A percentile compares a stretch with the other conserved stretches of the same genome.
Conservation (phyloP, 2,797 vertebrate species). For the Cyclura pinguis region DNA sequence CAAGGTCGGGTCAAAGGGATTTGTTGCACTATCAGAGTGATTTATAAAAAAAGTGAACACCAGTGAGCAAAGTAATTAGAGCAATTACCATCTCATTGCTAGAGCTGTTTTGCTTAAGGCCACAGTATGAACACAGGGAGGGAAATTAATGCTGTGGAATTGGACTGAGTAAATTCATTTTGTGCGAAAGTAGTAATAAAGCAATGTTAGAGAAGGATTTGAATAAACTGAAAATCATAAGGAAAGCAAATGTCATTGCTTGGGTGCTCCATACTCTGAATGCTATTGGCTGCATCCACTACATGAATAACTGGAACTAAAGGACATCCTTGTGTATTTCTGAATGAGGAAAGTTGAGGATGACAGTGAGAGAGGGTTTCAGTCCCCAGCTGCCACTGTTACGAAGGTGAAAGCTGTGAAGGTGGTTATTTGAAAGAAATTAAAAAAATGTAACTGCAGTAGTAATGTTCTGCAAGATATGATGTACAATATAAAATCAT, state of each 20-base stretch:
- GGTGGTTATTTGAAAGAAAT: neutral
- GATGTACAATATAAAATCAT: neutral
- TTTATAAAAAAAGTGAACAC: neutral
- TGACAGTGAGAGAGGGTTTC: neutral
- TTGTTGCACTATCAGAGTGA: neutral
- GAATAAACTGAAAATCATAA: neutral
- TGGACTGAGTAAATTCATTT: neutral
- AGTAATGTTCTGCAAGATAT: neutral
- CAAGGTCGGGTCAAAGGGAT: neutral
- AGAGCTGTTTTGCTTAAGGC: neutral
- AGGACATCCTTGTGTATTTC: neutral
- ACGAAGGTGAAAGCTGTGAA: neutral
- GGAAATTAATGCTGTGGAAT: neutral
- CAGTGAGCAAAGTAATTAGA: constrained; percentile 13
- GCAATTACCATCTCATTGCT: constrained; percentile 18
- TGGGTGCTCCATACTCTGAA: neutral
- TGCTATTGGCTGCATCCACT: neutral
- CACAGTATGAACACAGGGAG: neutral
- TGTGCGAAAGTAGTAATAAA: neutral
- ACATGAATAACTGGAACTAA: neutral
- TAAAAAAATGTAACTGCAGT: neutral
- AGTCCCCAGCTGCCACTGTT: neutral
- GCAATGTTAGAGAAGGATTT: neutral
- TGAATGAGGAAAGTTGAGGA: neutral
- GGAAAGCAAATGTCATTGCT: neutral